phyloP scores from a whole-genome alignment of 2,888 invertebrate genomes.

The Heliconius ismenius region DNA sequence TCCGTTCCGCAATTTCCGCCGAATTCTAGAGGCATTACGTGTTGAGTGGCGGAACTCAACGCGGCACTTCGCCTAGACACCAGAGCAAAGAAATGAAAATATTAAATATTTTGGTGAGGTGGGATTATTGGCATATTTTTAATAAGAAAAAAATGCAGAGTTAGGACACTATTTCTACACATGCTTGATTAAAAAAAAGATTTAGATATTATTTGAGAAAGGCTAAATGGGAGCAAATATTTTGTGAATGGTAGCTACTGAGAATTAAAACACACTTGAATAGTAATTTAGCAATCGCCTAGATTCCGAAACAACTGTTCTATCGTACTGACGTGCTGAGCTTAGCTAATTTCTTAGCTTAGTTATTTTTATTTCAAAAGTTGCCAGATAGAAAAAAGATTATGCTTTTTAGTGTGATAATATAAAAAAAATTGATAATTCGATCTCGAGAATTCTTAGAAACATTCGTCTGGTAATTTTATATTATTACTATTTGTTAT shows the following conservation, averaged over 20 bases:
- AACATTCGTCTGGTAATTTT: neutral
- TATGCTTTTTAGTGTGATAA: neutral
- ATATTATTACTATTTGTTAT: neutral
- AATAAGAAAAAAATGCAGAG: neutral
- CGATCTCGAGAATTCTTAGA: too few species aligned
- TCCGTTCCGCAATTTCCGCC: too few species aligned
- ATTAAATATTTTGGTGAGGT: neutral
- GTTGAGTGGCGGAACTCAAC: too few species aligned
- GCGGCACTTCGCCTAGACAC: too few species aligned
- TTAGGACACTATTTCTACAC: neutral
- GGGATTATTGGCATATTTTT: too few species aligned
- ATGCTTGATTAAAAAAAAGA: neutral
- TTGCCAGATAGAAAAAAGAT: neutral
- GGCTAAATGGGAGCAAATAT: constrained; percentile 27
- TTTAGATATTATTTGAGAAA: constrained; percentile 10
- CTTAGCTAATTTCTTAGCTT: constrained; percentile 5
- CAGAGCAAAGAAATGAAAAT: neutral
- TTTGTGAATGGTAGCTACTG: constrained; percentile 9
- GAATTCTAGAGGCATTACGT: too few species aligned
- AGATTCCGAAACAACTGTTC: constrained; percentile 16
- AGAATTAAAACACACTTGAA: constrained; percentile 27
- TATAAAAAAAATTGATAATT: too few species aligned
- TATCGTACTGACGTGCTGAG: constrained; percentile 17
- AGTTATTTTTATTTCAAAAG: neutral
- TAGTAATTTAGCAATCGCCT: constrained; percentile 27